phyloP scores from a whole-genome alignment of 1,140 invertebrate species.

The Pantala flavescens region DNA sequence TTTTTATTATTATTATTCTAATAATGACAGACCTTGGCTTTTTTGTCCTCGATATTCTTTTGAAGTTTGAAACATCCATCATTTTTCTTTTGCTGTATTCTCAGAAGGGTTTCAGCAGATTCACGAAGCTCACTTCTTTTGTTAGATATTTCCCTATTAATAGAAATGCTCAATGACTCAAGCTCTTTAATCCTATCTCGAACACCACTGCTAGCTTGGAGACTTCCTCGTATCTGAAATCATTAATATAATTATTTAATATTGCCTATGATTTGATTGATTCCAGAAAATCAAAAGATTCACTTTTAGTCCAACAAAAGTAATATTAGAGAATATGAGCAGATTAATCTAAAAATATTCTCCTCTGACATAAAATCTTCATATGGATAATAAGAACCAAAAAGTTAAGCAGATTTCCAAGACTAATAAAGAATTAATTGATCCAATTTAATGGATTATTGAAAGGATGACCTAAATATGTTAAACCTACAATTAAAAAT shows the following conservation, averaged over 20 bases:
- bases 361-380: no score
- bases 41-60: slow-evolving; percentile 20
- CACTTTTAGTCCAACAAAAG: background rate
- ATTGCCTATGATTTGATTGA: background rate
- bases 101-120: slow-evolving; percentile 28
- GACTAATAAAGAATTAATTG: no score
- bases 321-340: no score
- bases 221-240: background rate
- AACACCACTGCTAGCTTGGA: background rate
- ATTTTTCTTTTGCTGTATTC: slow-evolving; percentile 27
- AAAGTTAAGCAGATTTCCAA: no score
- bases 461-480: no score
- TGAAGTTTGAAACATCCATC: slow-evolving; percentile 17
- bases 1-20: no score
- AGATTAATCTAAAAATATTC: no score
- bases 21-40: slow-evolving; percentile 2
- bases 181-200: background rate
- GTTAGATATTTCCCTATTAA: background rate
- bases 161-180: background rate
- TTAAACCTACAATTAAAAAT: no score
- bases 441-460: no score
- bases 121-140: background rate
- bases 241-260: background rate
- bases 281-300: background rate
- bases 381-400: no score